Percentiles rank a stretch among this genome's conserved stretches.
Evolutionary conservation across 2,113 vertebrate genomes (phyloP).

Genomic region (Regulus satrapa): DNA sequence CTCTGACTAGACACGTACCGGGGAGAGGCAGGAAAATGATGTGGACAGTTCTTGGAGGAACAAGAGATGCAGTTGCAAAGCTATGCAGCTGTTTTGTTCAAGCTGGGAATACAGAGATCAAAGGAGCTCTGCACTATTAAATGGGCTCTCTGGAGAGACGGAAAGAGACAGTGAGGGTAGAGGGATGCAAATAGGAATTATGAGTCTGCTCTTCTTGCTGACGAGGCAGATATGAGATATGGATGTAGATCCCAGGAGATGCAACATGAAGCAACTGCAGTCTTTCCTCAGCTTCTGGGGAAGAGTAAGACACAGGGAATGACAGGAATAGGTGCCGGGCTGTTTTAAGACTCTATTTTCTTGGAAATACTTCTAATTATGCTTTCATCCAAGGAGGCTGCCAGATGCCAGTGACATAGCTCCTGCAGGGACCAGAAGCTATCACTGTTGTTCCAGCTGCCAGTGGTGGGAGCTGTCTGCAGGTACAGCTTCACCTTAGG

Average conservation of each 20-base stretch:
- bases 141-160: neutral
- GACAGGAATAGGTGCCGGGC: neutral
- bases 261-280: neutral
- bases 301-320: neutral
- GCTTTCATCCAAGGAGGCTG: neutral
- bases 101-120: neutral
- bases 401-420: neutral
- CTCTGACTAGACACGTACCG: neutral
- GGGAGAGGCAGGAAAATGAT: neutral
- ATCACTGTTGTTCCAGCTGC: fast-evolving
- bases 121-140: neutral
- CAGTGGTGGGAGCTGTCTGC: neutral
- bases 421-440: neutral
- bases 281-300: neutral
- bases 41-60: neutral
- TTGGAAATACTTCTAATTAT: neutral
- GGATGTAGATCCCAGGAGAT: neutral
- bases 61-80: neutral
- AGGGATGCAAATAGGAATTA: neutral
- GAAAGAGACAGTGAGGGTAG: neutral
- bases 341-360: neutral
- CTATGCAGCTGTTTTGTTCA: neutral
- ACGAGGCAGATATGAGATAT: neutral
- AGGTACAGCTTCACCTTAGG: neutral
- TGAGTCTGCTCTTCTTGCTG: neutral